phyloP scores from a whole-genome alignment of 37 sponge, comb jelly and placozoan species.

The Ephydatia muelleri region DNA sequence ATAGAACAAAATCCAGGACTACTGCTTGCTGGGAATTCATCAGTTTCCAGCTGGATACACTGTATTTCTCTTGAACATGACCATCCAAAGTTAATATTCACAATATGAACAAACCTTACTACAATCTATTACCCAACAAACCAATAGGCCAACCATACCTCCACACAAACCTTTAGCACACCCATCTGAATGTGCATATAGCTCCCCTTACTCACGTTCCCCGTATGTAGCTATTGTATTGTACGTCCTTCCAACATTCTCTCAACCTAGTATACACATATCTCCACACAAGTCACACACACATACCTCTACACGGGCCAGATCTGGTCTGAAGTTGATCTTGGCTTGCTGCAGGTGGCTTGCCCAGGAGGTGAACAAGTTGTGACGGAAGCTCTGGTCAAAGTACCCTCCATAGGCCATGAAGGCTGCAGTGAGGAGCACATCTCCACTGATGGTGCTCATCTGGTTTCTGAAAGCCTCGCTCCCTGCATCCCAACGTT shows the following conservation, averaged over 20 bases:
- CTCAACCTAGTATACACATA: background rate
- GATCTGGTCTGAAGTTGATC: slow-evolving; percentile 76
- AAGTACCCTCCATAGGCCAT: slow-evolving; percentile 97
- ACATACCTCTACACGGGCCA: slow-evolving; percentile 87
- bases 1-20: too few species aligned
- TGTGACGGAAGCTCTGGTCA: slow-evolving; percentile 89
- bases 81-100: too few species aligned
- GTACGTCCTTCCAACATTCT: background rate
- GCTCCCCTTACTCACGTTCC: too few species aligned
- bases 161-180: too few species aligned
- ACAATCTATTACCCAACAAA: too few species aligned
- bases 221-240: too few species aligned
- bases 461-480: slow-evolving; percentile 93
- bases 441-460: slow-evolving; percentile 95
- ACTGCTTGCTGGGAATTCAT: too few species aligned
- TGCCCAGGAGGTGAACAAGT: slow-evolving; percentile 81
- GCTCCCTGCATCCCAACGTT: slow-evolving; percentile 89
- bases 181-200: too few species aligned
- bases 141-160: too few species aligned
- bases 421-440: slow-evolving; percentile 93
- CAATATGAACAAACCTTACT: too few species aligned
- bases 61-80: too few species aligned
- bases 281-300: background rate
- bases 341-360: slow-evolving; percentile 82
- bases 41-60: too few species aligned